A percentile compares a stretch with the other conserved stretches of the same genome.
phyloP scores from a whole-genome alignment of 2,888 invertebrate genomes.

The Alsophila aescularia region DNA sequence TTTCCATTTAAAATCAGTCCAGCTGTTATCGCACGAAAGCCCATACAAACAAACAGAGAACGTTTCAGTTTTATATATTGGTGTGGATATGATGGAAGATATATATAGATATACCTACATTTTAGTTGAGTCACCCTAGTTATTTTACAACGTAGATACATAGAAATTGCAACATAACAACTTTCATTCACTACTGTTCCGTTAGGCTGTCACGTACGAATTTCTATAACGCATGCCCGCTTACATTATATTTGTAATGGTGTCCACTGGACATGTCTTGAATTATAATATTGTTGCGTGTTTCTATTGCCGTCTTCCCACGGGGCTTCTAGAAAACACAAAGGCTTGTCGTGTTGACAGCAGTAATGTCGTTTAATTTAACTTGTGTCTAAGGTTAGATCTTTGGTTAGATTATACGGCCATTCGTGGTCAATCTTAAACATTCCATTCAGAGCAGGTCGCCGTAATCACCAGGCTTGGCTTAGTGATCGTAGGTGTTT shows the following conservation, averaged over 20 bases:
- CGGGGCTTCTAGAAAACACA: conserved; percentile 3
- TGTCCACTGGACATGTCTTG: conserved; percentile 5
- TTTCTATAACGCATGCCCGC: conserved; percentile 18
- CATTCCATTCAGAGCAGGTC: no score
- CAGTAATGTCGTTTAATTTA: neutral
- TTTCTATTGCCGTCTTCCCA: conserved; percentile 10
- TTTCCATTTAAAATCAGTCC: no score
- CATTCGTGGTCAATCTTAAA: no score
- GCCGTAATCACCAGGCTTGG: no score
- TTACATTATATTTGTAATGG: conserved; percentile 24
- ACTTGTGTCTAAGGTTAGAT: no score
- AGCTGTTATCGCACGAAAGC: no score
- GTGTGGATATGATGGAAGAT: no score
- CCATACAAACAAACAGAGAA: no score
- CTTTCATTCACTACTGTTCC: conserved; percentile 11
- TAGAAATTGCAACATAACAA: conserved; percentile 8
- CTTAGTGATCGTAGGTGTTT: no score
- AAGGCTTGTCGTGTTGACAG: neutral
- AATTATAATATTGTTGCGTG: conserved; percentile 8
- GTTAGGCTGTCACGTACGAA: conserved; percentile 6
- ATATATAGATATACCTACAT: no score
- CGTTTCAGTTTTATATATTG: no score
- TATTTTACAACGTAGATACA: neutral
- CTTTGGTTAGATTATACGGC: no score
- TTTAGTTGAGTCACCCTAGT: conserved; percentile 7